A percentile compares a stretch with the other conserved stretches of the same genome.
phyloP scores from a whole-genome alignment of 2,113 vertebrate species.

The Malaclemys terrapin region DNA sequence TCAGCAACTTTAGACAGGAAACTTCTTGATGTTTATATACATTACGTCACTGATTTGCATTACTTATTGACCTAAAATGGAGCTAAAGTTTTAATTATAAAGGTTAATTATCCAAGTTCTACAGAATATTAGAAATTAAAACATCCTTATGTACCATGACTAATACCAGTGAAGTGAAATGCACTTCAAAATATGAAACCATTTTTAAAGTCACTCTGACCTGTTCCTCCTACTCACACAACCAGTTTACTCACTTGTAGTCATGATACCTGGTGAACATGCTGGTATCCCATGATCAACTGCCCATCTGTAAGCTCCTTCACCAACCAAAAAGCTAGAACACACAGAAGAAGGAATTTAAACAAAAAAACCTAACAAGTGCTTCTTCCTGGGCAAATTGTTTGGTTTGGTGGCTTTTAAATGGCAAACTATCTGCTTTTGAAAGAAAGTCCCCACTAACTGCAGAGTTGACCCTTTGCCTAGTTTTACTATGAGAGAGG shows the following conservation, averaged over 20 bases:
- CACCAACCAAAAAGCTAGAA: constrained; percentile 96
- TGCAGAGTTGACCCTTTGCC: background rate
- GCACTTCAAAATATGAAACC: constrained; percentile 54
- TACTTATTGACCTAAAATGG: background rate
- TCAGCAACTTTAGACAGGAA: background rate
- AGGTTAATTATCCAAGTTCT: constrained; percentile 20
- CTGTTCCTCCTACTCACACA: constrained; percentile 72
- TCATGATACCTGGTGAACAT: constrained; percentile 95
- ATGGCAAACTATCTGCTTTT: constrained; percentile 22
- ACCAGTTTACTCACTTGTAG: constrained; percentile 93
- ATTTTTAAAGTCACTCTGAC: constrained; percentile 51
- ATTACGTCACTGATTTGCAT: constrained; percentile 1
- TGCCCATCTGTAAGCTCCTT: constrained; percentile 97
- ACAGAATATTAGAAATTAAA: constrained; percentile 9
- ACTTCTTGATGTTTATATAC: background rate
- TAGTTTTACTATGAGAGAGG: background rate
- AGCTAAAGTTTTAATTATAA: background rate
- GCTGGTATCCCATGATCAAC: constrained; percentile 95
- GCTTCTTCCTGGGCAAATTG: constrained; percentile 58
- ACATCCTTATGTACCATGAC: constrained; percentile 8
- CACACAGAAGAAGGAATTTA: constrained; percentile 74
- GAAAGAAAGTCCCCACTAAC: constrained; percentile 21
- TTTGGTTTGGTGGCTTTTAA: constrained; percentile 40
- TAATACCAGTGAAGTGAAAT: constrained; percentile 32
- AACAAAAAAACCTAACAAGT: constrained; percentile 64